Conservation (phyloP, 1,140 invertebrate species). For the Drosophila athabasca region DNA sequence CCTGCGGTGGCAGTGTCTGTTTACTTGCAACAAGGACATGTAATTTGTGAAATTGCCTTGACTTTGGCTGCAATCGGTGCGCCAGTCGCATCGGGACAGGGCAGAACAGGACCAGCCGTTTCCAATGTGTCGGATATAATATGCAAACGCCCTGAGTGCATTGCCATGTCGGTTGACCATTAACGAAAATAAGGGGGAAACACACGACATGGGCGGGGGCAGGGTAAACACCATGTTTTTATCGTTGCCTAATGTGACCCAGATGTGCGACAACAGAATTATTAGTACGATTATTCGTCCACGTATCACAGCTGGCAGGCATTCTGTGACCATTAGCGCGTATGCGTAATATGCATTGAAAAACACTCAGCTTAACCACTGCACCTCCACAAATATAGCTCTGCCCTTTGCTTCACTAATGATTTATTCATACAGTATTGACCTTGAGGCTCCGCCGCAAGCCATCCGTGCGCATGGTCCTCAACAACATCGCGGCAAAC, state of each 20-base stretch:
- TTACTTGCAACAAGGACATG: constrained; percentile 16
- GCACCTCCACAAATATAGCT: too few species aligned
- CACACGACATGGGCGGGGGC: constrained; percentile 1
- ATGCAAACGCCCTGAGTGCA: constrained; percentile 24
- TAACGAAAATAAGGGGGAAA: constrained; percentile 31
- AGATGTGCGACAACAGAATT: background rate
- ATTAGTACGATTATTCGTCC: background rate
- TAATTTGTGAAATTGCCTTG: constrained; percentile 63
- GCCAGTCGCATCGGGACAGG: background rate
- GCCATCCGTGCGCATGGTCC: constrained; percentile 47
- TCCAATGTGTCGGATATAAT: constrained; percentile 46
- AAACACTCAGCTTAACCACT: background rate
- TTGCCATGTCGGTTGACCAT: constrained; percentile 49
- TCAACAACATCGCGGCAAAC: constrained; percentile 65
- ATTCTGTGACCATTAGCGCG: constrained; percentile 6
- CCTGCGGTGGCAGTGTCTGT: background rate
- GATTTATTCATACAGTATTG: constrained; percentile 30
- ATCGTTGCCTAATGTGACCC: constrained; percentile 17
- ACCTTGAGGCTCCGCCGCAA: constrained; percentile 59
- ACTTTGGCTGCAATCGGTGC: constrained; percentile 14
- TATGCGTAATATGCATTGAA: constrained; percentile 28
- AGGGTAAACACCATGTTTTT: constrained; percentile 12
- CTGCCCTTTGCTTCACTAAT: constrained; percentile 21
- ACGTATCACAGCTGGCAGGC: constrained; percentile 16
- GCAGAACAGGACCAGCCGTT: background rate